These are phyloP conservation scores for Hemibagrus guttatus DNA, from an alignment of 2,797 vertebrate genomes.

Conservation along the genomic window DNA sequence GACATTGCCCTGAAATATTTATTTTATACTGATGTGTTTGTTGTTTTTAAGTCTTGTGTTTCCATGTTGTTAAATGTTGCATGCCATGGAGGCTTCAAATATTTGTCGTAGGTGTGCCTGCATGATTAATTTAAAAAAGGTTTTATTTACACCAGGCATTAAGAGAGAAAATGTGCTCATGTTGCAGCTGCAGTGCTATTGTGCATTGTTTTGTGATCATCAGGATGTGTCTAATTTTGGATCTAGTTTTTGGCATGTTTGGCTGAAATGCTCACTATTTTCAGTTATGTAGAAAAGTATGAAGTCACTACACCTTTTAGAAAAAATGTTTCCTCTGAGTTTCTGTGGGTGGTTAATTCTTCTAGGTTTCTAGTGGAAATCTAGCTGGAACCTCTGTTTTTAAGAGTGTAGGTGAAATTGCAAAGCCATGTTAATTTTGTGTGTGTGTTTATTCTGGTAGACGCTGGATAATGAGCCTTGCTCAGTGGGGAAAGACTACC, in stretches of 20 bases:
- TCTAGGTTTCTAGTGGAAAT: background rate
- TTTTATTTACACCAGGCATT: background rate
- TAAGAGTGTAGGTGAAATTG: background rate
- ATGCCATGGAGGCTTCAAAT: constrained; percentile 5
- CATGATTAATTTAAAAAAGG: background rate
- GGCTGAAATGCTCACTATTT: background rate
- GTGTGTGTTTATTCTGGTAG: constrained; percentile 62
- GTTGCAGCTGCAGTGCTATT: constrained; percentile 3
- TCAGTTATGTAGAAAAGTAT: background rate
- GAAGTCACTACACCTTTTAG: background rate
- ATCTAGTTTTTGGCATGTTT: background rate
- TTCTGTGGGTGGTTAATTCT: background rate
- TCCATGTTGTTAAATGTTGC: constrained; percentile 15
- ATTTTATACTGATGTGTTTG: constrained; percentile 13
- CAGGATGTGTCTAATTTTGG: background rate
- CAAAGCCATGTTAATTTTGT: background rate
- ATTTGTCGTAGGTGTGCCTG: background rate
- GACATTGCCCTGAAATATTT: background rate
- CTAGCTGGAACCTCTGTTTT: too few species aligned
- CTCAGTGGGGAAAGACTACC: constrained; percentile 82
- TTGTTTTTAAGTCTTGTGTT: background rate
- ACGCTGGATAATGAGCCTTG: constrained; percentile 82
- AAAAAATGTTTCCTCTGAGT: background rate
- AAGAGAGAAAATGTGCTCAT: background rate
- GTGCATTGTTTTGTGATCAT: background rate